Evolutionary conservation across 2,888 invertebrate species (phyloP).

Genomic region (Peribatodes rhomboidaria): DNA sequence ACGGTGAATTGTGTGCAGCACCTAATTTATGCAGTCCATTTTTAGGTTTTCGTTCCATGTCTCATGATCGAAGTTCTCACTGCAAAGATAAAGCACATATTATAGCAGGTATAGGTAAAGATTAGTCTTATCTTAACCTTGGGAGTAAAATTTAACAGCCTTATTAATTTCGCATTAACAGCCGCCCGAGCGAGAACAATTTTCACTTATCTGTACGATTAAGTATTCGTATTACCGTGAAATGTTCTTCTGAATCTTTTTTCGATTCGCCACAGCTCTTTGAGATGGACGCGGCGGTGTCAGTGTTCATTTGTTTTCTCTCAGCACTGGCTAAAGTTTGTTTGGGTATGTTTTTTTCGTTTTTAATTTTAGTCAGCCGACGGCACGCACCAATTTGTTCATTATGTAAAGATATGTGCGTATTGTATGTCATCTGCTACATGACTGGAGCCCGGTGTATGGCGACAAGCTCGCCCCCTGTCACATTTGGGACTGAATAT

Average conservation of each 20-base stretch:
- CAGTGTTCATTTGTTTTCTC: slow-evolving; percentile 23
- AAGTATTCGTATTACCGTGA: slow-evolving; percentile 10
- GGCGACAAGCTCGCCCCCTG: too few species aligned
- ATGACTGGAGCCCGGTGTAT: too few species aligned
- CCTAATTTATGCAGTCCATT: too few species aligned
- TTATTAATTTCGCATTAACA: slow-evolving; percentile 38
- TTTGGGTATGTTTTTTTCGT: slow-evolving; percentile 23
- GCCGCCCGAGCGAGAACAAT: slow-evolving; percentile 44
- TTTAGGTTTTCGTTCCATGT: too few species aligned
- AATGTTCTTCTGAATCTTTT: slow-evolving; percentile 25
- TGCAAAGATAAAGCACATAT: not conserved
- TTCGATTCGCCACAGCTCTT: slow-evolving; percentile 9
- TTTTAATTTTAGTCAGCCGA: too few species aligned
- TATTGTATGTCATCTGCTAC: too few species aligned
- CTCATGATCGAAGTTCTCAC: too few species aligned
- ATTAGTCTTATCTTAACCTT: slow-evolving; percentile 6
- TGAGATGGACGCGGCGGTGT: slow-evolving; percentile 22
- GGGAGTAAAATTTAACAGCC: slow-evolving; percentile 18
- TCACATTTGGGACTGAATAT: too few species aligned
- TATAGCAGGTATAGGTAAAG: not conserved
- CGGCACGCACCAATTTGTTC: too few species aligned
- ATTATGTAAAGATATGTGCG: too few species aligned
- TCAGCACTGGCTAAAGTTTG: slow-evolving; percentile 12
- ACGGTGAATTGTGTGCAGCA: too few species aligned
- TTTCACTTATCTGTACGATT: slow-evolving; percentile 46